Evolutionary conservation across 2,113 vertebrate genomes (phyloP), one percentile per base, ranked within the genome.

Genomic region (Planiliza haematocheilus): DNA sequence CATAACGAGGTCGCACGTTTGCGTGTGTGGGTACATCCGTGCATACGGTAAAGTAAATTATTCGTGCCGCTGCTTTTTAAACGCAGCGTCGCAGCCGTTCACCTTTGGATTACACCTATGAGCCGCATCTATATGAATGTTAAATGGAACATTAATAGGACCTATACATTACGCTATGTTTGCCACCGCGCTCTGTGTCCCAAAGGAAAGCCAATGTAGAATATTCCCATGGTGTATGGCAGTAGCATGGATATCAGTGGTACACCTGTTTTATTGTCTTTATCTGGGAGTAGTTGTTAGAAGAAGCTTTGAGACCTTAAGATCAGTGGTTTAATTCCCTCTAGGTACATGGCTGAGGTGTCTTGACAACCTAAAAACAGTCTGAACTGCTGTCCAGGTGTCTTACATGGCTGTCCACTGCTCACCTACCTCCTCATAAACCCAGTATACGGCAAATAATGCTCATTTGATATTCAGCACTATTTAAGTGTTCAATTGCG

Each of bases 131-230:
- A 52, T 63, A 57, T 50, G 4, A 7, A 53, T 56, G 36, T 63
- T 67, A 67, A 70, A 79, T 60, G 38, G 49, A 73, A 45, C 63
- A 76, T 77, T 51, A 77, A 81, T 30, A 5, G 4, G 8, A 70
- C 57, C 60, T 8, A 75, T 82, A 56, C 8, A 20, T 38, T 0
- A 4, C 9, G 39, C 49, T 20, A 2, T 46, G 39, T 12, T 18
- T 37, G 62, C 48, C 58, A 37, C 46, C 43, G 50, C 13, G 16
- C 13, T 30, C 11, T 0, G 3, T 20, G 21, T 53, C 43, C 51
- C 18, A 1, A 17, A 30, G 55, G 63, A 52, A 30, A 12, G n/a
- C 41, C 36, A 18, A 16, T 48, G 17, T 41, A n/a, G n/a, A 62
- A 9, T 36, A 30, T 65, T 63, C 20, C n/a, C 11, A 14, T 59